These are phyloP conservation scores for Gambelia wislizenii DNA, from an alignment of 2,797 vertebrate species.

Conservation along the genomic window DNA sequence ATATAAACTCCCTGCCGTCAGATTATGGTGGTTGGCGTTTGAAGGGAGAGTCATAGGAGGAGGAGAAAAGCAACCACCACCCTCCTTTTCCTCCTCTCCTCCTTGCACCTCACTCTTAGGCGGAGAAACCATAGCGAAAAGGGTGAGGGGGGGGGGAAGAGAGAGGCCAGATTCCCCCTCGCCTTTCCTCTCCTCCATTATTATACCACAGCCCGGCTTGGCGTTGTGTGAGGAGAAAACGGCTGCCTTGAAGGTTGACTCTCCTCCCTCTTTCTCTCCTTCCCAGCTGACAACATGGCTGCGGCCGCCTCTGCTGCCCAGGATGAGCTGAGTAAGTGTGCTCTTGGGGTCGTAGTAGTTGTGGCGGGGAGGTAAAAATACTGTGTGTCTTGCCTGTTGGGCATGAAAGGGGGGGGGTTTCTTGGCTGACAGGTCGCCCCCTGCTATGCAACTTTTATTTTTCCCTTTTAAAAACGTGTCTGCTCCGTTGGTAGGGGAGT, in stretches of 20 bases:
- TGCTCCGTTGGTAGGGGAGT: not conserved
- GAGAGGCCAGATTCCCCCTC: not conserved
- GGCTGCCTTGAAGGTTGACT: conserved; percentile 9
- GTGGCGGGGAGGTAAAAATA: not conserved
- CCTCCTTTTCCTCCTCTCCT: not conserved
- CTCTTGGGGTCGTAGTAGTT: not conserved
- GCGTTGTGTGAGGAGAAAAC: conserved; percentile 39
- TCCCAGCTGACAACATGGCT: conserved; percentile 75
- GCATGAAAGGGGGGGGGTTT: not conserved
- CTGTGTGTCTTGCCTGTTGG: not conserved
- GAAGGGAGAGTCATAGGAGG: conserved; percentile 17
- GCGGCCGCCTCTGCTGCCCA: conserved; percentile 86
- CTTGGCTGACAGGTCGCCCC: not conserved
- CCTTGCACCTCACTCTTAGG: not conserved
- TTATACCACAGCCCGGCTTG: not conserved
- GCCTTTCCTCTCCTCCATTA: conserved; percentile 11
- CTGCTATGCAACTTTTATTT: not conserved
- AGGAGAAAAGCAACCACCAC: not conserved
- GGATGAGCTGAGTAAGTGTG: conserved; percentile 98
- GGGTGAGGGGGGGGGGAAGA: not conserved
- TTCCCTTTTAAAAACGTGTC: not conserved
- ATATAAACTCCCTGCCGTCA: not conserved
- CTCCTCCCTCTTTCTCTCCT: not conserved
- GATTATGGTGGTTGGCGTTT: not conserved
- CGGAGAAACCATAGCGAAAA: not conserved